Evolutionary conservation across 2,888 invertebrate species (phyloP).

Genomic region (Lamproptera curius): DNA sequence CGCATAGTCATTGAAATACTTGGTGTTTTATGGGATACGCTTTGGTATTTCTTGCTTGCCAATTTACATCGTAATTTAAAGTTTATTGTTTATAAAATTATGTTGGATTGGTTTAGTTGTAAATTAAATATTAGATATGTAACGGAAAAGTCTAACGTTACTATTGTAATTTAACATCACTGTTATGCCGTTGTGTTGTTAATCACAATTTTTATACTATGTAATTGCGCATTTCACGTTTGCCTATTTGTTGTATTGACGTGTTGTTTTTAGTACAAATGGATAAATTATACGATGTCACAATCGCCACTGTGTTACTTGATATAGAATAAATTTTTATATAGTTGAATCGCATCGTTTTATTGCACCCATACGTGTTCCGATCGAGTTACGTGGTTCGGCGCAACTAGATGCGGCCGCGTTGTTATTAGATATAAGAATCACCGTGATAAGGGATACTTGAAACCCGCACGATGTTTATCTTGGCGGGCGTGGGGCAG

Average conservation of each 20-base stretch:
- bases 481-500: conserved; percentile 32
- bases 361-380: conserved; percentile 35
- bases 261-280: conserved; percentile 48
- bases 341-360: conserved; percentile 49
- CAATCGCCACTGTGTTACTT: conserved; percentile 48
- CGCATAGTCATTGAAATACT: background rate
- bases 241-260: too few species aligned
- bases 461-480: conserved; percentile 29
- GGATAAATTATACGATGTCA: conserved; percentile 40
- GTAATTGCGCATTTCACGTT: conserved; percentile 37
- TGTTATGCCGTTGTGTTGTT: background rate
- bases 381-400: conserved; percentile 14
- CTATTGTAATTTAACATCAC: background rate
- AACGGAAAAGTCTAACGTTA: background rate
- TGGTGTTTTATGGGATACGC: conserved; percentile 4
- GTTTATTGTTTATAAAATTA: background rate
- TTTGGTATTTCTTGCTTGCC: background rate
- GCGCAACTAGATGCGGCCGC: conserved; percentile 9
- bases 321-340: conserved; percentile 53
- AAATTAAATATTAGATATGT: background rate
- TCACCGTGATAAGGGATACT: conserved; percentile 46
- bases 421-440: conserved; percentile 9
- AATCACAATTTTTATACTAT: conserved; percentile 7
- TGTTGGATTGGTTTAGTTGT: too few species aligned
- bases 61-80: background rate